These are phyloP conservation scores for Malurus melanocephalus DNA, from an alignment of 2,113 vertebrate genomes.

Conservation along the genomic window DNA sequence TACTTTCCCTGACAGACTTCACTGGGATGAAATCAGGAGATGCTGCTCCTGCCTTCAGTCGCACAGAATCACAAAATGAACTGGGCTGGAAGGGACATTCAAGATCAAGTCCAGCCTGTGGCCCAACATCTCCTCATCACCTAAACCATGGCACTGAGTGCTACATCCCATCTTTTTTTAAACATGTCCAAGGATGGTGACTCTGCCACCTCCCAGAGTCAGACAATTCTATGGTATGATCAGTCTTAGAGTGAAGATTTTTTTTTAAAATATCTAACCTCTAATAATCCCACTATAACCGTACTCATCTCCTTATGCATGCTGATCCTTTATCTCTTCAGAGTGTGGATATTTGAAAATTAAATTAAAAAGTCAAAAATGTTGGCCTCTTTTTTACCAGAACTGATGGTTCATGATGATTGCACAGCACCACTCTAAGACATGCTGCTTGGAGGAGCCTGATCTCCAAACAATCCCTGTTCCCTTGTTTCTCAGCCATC, in stretches of 20 bases:
- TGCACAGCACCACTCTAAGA: neutral
- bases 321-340: constrained; percentile 7
- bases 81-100: too few relatives aligned
- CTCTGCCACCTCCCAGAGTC: too few relatives aligned
- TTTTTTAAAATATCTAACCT: too few relatives aligned
- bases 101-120: too few relatives aligned
- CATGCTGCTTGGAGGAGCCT: neutral
- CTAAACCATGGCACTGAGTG: too few relatives aligned
- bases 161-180: too few relatives aligned
- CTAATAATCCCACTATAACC: neutral
- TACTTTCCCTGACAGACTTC: neutral
- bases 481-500: neutral
- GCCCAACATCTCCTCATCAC: too few relatives aligned
- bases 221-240: too few relatives aligned
- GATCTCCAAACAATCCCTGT: neutral
- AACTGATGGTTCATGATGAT: neutral
- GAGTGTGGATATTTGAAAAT: neutral
- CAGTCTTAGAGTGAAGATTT: too few relatives aligned
- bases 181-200: too few relatives aligned
- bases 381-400: neutral
- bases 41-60: fast-evolving
- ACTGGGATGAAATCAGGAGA: neutral
- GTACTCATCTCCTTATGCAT: neutral
- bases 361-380: neutral
- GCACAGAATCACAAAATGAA: too few relatives aligned